Base-by-base conservation (phyloP, 2,113 vertebrate species). In the Dascyllus trimaculatus region DNA sequence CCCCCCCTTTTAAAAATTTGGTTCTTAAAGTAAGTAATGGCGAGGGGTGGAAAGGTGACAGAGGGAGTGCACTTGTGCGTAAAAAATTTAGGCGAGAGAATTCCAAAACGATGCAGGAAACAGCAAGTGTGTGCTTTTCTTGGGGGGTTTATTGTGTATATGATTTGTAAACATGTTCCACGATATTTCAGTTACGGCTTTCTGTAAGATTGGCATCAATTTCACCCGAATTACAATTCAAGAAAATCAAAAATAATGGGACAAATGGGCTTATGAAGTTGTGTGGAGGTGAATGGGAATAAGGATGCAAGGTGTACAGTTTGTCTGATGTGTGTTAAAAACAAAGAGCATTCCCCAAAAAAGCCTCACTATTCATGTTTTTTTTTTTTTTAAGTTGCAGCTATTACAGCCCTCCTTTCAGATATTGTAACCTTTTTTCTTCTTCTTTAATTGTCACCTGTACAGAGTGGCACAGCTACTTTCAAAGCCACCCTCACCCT, bases 391-490 rank as follows among this genome's bases (percentile, higher is more conserved):
- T 14, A 85, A 88, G 49, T 65, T 70, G 14, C n/a, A 61, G 21
- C 38, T 70, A 54, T 66, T 4, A 21, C 35, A 38, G 11, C 8
- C 48, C 4, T 0, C 26, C 21, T 60, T n/a, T 53, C 56, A 58
- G 26, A 52, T 26, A 56, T 22, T 48, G 22, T 59, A 35, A 75
- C 17, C 29, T 61, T 58, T 21, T 61, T 35, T 19, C 29, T 49
- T 52, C 18, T 53, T 52, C 38, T 45, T 71, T 71, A 48, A 59
- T 32, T 77, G 71, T 93, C 89, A 93, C 92, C 92, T 94, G 90
- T 91, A 70, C 71, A 81, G 81, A 85, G 83, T 89, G 73, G 80
- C 77, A 87, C 77, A 80, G 88, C 81, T 69, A 76, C 79, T 88
- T 80, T 82, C 63, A 88, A 82, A 90, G 75, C 86, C 70, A 43